Conservation (phyloP, 2,113 vertebrate species). For the Nibea albiflora region DNA sequence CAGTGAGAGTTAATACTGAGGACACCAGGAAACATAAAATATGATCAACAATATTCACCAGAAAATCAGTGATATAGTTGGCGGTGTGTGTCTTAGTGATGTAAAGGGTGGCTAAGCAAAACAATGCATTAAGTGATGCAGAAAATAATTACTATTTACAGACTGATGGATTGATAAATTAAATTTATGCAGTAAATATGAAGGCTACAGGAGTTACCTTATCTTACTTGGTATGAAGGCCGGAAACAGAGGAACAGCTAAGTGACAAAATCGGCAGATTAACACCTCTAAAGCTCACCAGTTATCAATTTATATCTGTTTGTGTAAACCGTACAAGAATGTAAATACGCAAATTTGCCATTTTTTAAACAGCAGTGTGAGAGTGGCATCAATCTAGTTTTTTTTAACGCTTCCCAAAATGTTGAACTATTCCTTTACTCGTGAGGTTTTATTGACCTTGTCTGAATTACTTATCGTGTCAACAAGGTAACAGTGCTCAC, state of each 20-base stretch:
- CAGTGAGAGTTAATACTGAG: too few species aligned
- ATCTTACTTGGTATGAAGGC: too few species aligned
- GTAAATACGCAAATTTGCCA: background rate
- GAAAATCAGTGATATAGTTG: too few species aligned
- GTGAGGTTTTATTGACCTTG: background rate
- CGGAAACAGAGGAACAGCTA: too few species aligned
- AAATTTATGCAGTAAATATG: too few species aligned
- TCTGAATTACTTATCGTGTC: background rate
- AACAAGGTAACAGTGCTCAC: slow-evolving; percentile 1
- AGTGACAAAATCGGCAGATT: background rate
- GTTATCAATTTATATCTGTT: too few species aligned
- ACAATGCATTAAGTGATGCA: background rate
- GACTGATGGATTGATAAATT: too few species aligned
- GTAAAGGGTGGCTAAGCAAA: background rate
- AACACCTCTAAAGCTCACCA: background rate
- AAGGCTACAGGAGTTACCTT: too few species aligned
- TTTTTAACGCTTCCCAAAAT: background rate
- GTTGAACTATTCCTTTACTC: background rate
- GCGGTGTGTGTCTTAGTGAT: too few species aligned
- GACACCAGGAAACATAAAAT: too few species aligned
- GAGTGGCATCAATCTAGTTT: too few species aligned
- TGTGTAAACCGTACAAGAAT: background rate
- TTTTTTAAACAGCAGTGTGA: background rate
- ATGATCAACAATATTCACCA: too few species aligned
- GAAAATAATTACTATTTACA: background rate